These are phyloP conservation scores for Panorpa germanica DNA, from an alignment of 2,888 invertebrate species.

Conservation along the genomic window DNA sequence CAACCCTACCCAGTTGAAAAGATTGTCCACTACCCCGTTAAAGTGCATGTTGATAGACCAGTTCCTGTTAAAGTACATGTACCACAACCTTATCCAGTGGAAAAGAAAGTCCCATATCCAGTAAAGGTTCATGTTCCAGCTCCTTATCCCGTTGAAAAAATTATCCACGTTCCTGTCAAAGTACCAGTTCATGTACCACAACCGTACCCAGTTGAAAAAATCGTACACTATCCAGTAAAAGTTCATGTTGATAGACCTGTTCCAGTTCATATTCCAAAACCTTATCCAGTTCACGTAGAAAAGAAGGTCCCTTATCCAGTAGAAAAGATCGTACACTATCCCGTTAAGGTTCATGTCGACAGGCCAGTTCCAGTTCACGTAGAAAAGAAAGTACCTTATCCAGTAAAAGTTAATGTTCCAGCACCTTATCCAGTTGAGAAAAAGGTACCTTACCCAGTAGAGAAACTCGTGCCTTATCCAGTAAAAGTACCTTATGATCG, in stretches of 20 bases:
- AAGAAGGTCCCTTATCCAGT: conserved; percentile 31
- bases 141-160: conserved; percentile 45
- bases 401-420: conserved; percentile 45
- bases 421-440: conserved; percentile 48
- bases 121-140: conserved; percentile 48
- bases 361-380: conserved; percentile 36
- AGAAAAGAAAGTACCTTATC: conserved; percentile 46
- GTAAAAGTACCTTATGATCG: conserved; percentile 40
- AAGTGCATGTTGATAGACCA: conserved; percentile 56
- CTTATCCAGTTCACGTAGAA: conserved; percentile 32
- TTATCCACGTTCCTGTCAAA: conserved; percentile 42
- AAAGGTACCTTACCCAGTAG: conserved; percentile 25
- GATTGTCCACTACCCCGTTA: conserved; percentile 44
- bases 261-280: conserved; percentile 37
- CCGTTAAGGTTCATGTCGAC: conserved; percentile 41
- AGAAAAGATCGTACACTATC: conserved; percentile 31
- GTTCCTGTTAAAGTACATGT: conserved; percentile 62
- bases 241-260: conserved; percentile 49
- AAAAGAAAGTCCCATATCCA: conserved; percentile 53
- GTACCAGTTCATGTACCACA: conserved; percentile 50
- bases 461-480: conserved; percentile 42
- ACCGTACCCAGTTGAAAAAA: conserved; percentile 56
- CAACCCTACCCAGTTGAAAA: conserved; percentile 52
- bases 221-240: conserved; percentile 49
- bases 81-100: conserved; percentile 64